Conservation (phyloP, 1,140 invertebrate genomes). For the Sipha flava region DNA sequence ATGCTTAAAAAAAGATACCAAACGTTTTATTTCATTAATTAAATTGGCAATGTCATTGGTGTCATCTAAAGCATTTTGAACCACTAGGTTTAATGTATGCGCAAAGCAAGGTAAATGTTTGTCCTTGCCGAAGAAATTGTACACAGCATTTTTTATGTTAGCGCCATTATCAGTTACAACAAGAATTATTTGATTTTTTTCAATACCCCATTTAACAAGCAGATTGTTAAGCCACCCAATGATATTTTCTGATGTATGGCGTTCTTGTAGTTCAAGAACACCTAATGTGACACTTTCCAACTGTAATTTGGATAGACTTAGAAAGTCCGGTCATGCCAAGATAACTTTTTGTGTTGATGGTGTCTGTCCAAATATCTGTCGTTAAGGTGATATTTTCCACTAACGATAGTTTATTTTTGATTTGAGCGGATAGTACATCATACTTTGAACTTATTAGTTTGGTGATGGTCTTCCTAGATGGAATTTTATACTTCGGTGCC, state of each 20-base stretch:
- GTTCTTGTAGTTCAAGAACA: neutral
- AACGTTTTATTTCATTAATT: neutral
- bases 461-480: neutral
- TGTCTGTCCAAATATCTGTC: neutral
- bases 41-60: neutral
- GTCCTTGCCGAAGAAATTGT: neutral
- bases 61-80: neutral
- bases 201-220: neutral
- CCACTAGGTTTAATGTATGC: neutral
- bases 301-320: neutral
- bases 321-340: neutral
- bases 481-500: neutral
- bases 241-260: neutral
- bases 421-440: neutral
- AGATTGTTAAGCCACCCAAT: neutral
- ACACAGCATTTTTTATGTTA: neutral
- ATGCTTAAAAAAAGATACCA: neutral
- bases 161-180: neutral
- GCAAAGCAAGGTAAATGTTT: neutral
- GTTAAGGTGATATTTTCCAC: neutral
- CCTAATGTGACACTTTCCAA: neutral
- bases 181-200: neutral
- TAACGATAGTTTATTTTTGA: neutral
- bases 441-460: neutral
- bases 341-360: neutral